Evolutionary conservation across 2,797 vertebrate species (phyloP).

Genomic region (Amblyraja radiata): DNA sequence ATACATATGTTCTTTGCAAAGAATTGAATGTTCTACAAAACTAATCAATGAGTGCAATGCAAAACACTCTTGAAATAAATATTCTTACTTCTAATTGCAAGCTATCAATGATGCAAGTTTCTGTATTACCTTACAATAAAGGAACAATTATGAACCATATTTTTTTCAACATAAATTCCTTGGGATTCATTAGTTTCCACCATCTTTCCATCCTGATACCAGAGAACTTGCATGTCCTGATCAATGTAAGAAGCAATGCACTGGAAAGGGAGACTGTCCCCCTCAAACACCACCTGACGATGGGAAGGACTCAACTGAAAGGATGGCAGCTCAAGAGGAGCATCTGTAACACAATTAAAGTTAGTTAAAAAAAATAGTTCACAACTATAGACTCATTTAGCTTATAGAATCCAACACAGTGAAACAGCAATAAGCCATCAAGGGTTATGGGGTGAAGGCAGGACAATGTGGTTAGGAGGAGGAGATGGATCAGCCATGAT

Average conservation of each 20-base stretch:
- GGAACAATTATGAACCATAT: constrained; percentile 93
- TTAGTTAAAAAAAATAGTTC: neutral
- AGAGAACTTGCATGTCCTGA: constrained; percentile 93
- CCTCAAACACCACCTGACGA: constrained; percentile 91
- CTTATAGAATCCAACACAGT: neutral
- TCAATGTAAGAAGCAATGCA: constrained; percentile 92
- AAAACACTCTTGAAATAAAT: neutral
- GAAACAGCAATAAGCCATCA: no score
- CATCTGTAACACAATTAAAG: constrained; percentile 57
- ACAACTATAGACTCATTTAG: neutral
- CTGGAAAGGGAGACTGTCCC: constrained; percentile 91
- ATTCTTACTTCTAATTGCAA: neutral
- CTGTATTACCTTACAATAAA: constrained; percentile 80
- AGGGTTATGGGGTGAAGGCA: no score
- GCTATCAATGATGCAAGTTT: neutral
- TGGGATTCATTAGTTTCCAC: constrained; percentile 82
- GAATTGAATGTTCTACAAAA: neutral
- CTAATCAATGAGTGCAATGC: neutral
- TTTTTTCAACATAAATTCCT: constrained; percentile 92
- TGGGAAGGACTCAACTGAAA: constrained; percentile 94
- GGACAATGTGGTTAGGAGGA: no score
- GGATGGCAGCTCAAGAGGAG: constrained; percentile 86
- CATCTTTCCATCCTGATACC: constrained; percentile 91
- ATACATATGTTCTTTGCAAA: neutral
- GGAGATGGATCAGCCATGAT: no score